These are phyloP conservation scores for Remorina albescens DNA, from an alignment of 2,797 vertebrate species.

Conservation along the genomic window DNA sequence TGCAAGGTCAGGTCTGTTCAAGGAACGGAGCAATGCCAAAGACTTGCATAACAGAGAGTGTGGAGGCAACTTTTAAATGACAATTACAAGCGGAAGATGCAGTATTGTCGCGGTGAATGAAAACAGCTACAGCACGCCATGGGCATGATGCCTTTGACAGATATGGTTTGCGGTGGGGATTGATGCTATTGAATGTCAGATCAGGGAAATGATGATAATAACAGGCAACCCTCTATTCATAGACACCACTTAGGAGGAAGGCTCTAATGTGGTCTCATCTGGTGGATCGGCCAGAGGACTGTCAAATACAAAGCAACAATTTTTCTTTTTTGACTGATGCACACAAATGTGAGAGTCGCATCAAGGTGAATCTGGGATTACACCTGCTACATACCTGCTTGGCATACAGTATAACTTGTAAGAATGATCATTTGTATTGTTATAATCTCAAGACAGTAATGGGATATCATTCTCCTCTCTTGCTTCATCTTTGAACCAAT, in stretches of 20 bases:
- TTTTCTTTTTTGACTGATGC: slow-evolving; percentile 1
- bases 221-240: slow-evolving; percentile 1
- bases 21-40: neutral
- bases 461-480: neutral
- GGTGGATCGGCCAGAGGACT: slow-evolving; percentile 8
- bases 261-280: neutral
- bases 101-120: neutral
- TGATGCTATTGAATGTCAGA: neutral
- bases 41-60: neutral
- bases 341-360: neutral
- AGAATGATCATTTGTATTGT: neutral
- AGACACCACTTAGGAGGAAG: neutral
- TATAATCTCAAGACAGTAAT: neutral
- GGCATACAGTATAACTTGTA: neutral
- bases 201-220: slow-evolving; percentile 2
- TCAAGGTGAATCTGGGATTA: neutral
- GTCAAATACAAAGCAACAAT: neutral
- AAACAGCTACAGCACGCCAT: slow-evolving; percentile 7
- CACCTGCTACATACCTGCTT: neutral
- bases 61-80: neutral
- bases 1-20: too few relatives aligned
- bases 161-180: neutral
- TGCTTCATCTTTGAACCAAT: neutral
- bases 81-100: slow-evolving; percentile 4
- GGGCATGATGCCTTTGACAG: slow-evolving; percentile 8